A percentile compares a stretch with the other conserved stretches of the same genome.
Conservation (phyloP, 2,113 vertebrate genomes). For the Carlito syrichta region DNA sequence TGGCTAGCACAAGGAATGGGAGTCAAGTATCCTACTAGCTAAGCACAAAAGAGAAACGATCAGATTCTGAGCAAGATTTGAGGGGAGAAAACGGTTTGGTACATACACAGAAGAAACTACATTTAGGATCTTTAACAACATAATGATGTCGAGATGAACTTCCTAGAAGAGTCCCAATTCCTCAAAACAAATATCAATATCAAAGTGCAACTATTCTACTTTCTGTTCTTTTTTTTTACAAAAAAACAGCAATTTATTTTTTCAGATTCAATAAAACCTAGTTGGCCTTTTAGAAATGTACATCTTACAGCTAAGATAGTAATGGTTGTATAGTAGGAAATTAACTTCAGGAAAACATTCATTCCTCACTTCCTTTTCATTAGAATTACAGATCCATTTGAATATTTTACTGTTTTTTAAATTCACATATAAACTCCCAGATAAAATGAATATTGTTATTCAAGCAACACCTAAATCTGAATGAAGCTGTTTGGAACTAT, state of each 20-base stretch:
- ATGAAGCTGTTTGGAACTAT: neutral
- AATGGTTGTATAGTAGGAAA: slow-evolving; percentile 34
- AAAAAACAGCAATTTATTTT: neutral
- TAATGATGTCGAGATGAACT: neutral
- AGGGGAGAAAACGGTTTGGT: neutral
- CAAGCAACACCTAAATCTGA: slow-evolving; percentile 12
- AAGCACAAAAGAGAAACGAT: neutral
- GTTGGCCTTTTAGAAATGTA: neutral
- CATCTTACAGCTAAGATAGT: neutral
- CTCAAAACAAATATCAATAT: neutral
- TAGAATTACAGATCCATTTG: neutral
- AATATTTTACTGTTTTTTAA: slow-evolving; percentile 36
- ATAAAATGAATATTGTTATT: slow-evolving; percentile 31
- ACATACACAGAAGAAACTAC: neutral
- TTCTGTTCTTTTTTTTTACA: slow-evolving; percentile 17
- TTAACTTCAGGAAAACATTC: slow-evolving; percentile 28
- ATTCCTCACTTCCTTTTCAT: neutral
- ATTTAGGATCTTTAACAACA: neutral
- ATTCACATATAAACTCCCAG: neutral
- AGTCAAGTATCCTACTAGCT: neutral
- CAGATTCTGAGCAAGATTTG: neutral
- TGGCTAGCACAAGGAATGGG: neutral
- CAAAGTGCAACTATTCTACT: neutral
- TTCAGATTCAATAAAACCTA: neutral
- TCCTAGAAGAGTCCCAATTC: neutral